Base-by-base conservation (phyloP, 2,888 invertebrate genomes). In the Mamestra brassicae region DNA sequence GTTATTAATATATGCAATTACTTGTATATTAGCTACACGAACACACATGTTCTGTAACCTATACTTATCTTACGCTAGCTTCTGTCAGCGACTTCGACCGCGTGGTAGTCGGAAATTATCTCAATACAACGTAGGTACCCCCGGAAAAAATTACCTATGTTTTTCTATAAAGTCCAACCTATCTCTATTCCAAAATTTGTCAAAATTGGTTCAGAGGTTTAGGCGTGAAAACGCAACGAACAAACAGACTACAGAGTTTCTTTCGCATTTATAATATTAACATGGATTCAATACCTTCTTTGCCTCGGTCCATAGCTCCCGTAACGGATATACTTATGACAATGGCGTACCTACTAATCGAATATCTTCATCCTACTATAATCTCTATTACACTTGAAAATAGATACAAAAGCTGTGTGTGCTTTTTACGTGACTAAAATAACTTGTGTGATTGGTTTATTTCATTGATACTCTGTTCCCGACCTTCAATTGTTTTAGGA, bases 241-340 rank as follows among this genome's bases (percentile, higher is more conserved):
- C 36, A 58, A 60, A 60, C 17, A 36, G 3, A 36, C 36, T 34
- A 34, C 11, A 57, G 3, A 36, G 17, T 17, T 38, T 0, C 3
- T 36, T 7, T 36, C 3, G 6, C 58, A 4, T 38, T 38, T 60
- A 38, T 38, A 38, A 38, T 60, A 17, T 38, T 60, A 38, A 17
- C 17, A 38, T 60, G 10, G 26, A 88, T 85, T 88, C 85, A 87
- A 89, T 89, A 84, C 85, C 72, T 79, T 87, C 90, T 91, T 91
- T 87, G 90, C 89, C 87, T 86, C 89, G 90, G 90, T 89, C 84
- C 84, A 87, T 54, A 86, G 89, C 83, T 72, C 72, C 74, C 88
- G 88, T 88, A 90, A 90, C 91, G 91, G 92, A 92, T 92, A 91
- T 91, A 52, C 52, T 17, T 47, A 47, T 47, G 91, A 91, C 89